phyloP scores from a whole-genome alignment of 2,113 vertebrate species.

The Mustelus asterias region DNA sequence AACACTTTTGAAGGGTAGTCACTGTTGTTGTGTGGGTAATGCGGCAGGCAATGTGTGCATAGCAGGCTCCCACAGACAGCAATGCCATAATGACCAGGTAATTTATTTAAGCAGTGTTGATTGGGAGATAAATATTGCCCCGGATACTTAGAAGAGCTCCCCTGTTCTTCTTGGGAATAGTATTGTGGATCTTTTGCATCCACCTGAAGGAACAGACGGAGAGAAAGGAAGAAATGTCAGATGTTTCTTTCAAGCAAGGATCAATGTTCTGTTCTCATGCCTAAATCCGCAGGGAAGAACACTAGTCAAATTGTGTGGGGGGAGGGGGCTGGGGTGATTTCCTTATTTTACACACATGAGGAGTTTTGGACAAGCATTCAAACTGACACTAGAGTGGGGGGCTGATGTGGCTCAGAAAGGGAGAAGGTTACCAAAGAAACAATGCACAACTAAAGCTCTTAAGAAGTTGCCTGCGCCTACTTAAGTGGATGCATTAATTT shows the following conservation, averaged over 20 bases:
- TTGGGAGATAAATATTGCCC: not conserved
- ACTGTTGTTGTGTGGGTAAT: not conserved
- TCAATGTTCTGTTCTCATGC: not conserved
- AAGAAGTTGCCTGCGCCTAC: not conserved
- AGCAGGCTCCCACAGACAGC: not conserved
- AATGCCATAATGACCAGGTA: not conserved
- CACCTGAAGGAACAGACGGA: not conserved
- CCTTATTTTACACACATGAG: not conserved
- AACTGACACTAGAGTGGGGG: not conserved
- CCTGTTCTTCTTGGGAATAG: not conserved
- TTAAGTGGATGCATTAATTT: not conserved
- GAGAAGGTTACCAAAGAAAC: not conserved
- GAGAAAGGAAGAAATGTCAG: not conserved
- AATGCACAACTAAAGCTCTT: not conserved
- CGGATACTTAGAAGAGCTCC: not conserved
- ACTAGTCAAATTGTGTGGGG: not conserved
- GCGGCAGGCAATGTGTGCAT: not conserved
- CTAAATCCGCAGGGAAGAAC: not conserved
- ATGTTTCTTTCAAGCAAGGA: not conserved
- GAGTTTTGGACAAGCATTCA: not conserved
- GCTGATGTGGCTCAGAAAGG: not conserved
- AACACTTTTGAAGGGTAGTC: not conserved
- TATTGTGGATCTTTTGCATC: not conserved
- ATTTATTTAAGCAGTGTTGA: not conserved
- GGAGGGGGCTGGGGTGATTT: not conserved